Conservation (phyloP, 2,797 vertebrate genomes). For the Chiroxiphia lanceolata region DNA sequence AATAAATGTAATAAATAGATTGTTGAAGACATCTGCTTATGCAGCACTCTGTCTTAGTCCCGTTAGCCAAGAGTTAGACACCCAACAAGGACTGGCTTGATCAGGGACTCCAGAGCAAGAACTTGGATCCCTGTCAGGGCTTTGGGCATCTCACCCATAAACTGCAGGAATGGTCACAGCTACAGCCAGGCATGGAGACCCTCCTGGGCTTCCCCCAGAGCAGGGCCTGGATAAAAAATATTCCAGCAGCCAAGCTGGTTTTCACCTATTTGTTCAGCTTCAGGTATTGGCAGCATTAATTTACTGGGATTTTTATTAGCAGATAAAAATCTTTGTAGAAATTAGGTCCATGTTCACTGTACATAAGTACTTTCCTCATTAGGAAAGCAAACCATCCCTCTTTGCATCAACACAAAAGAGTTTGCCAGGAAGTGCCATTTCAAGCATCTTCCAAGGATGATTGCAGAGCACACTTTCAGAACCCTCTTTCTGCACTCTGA, state of each 20-base stretch:
- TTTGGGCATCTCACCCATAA: background rate
- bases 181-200: background rate
- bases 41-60: background rate
- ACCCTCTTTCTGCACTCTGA: background rate
- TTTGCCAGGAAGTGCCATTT: background rate
- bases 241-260: background rate
- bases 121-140: background rate
- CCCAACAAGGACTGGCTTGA: background rate
- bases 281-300: background rate
- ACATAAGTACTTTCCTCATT: background rate
- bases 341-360: background rate
- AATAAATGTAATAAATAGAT: slow-evolving; percentile 30
- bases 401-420: background rate
- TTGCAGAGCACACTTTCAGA: background rate
- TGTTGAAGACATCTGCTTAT: background rate
- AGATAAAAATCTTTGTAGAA: background rate
- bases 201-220: background rate
- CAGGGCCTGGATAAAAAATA: background rate
- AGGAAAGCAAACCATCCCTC: background rate
- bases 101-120: background rate
- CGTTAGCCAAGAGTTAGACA: background rate
- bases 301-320: background rate
- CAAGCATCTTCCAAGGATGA: background rate
- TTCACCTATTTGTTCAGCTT: background rate
- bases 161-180: background rate